Conservation (phyloP, 2,113 vertebrate species). For the Sphaerodactylus townsendi region DNA sequence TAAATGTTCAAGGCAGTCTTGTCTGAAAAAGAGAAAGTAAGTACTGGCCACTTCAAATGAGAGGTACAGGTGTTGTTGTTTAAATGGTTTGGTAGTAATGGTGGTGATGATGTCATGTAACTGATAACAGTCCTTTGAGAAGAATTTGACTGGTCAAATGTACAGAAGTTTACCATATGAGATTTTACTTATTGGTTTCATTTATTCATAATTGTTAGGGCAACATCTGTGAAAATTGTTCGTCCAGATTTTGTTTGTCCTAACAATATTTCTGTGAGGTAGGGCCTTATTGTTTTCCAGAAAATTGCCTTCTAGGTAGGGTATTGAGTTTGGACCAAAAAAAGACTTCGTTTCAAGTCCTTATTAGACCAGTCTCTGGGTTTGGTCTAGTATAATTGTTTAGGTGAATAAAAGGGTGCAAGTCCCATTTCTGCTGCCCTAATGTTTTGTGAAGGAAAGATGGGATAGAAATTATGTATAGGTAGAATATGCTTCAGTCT, state of each 20-base stretch:
- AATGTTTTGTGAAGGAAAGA: no score
- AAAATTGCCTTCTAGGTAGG: no score
- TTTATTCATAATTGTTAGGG: not conserved
- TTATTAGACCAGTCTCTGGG: not conserved
- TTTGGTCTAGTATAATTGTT: no score
- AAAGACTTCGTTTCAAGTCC: not conserved
- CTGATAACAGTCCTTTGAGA: not conserved
- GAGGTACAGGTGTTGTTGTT: not conserved
- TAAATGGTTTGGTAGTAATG: not conserved
- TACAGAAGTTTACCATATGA: not conserved
- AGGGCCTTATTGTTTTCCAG: no score
- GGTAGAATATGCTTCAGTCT: no score
- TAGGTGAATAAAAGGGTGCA: no score
- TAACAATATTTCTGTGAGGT: no score
- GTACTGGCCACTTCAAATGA: not conserved
- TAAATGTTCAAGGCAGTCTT: not conserved
- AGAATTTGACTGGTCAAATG: not conserved
- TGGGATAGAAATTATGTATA: no score
- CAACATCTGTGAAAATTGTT: not conserved
- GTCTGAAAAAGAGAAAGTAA: not conserved
- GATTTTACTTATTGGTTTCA: no score
- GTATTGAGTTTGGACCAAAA: no score
- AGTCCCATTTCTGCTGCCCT: no score
- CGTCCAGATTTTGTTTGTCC: no score
- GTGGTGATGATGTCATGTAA: not conserved